phyloP scores from a whole-genome alignment of 2,113 vertebrate species.

The Seriola aureovittata region DNA sequence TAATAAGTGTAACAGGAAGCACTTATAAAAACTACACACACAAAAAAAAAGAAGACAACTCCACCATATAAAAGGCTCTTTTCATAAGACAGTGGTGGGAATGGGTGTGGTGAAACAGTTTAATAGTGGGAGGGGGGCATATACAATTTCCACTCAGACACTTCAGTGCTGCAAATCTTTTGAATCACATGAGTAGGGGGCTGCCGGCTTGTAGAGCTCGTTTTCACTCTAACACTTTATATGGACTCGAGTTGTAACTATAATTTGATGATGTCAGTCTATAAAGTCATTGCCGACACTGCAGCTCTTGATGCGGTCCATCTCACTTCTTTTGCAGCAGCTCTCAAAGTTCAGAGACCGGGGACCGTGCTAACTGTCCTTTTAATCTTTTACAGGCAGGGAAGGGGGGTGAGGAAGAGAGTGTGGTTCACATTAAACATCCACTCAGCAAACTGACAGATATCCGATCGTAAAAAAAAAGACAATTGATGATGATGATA shows the following conservation, averaged over 20 bases:
- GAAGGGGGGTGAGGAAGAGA: slow-evolving; percentile 16
- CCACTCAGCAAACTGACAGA: slow-evolving; percentile 8
- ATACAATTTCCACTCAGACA: slow-evolving; percentile 60
- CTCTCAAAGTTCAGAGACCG: slow-evolving; percentile 22
- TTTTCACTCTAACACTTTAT: slow-evolving; percentile 50
- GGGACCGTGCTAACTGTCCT: slow-evolving; percentile 50
- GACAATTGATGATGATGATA: background rate
- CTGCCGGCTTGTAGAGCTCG: slow-evolving; percentile 21
- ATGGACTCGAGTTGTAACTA: slow-evolving; percentile 14
- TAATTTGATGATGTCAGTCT: slow-evolving; percentile 57
- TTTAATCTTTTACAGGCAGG: slow-evolving; percentile 71
- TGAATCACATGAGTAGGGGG: background rate
- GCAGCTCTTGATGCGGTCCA: slow-evolving; percentile 63
- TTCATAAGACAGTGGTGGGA: slow-evolving; percentile 52
- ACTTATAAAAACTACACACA: slow-evolving; percentile 30
- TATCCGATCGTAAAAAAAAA: background rate
- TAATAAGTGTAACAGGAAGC: slow-evolving; percentile 58
- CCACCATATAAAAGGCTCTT: slow-evolving; percentile 51
- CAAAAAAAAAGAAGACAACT: slow-evolving; percentile 2
- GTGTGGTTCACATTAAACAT: slow-evolving; percentile 50
- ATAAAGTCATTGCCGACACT: slow-evolving; percentile 18
- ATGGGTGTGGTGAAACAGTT: slow-evolving; percentile 36
- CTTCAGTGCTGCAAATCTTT: slow-evolving; percentile 22
- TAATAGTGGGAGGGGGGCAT: slow-evolving; percentile 15
- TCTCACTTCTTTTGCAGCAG: slow-evolving; percentile 19